These are phyloP conservation scores for Epinephelus malabaricus DNA, from an alignment of 2,797 vertebrate genomes.

Conservation along the genomic window DNA sequence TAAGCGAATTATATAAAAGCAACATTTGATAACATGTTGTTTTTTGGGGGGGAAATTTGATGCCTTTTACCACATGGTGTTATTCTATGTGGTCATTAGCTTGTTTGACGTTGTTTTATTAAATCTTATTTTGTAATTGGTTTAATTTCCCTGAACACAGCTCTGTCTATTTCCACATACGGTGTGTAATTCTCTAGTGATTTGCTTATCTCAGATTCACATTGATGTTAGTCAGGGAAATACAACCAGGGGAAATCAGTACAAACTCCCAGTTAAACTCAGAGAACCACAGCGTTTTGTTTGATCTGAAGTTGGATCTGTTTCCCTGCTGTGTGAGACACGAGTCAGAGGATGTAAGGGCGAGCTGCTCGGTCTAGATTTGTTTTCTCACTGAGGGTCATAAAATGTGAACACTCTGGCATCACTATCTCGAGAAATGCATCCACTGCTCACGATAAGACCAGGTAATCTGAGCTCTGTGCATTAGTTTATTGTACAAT, in stretches of 20 bases:
- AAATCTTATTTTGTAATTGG: conserved; percentile 14
- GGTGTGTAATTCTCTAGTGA: conserved; percentile 27
- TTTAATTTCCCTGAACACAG: conserved; percentile 33
- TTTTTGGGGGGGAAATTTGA: no score
- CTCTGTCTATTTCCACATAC: conserved; percentile 28
- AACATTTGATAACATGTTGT: not conserved
- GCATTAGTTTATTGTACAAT: conserved; percentile 33
- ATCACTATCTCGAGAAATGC: conserved; percentile 19
- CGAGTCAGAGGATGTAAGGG: not conserved
- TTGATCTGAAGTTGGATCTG: conserved; percentile 27
- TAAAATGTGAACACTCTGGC: conserved; percentile 11
- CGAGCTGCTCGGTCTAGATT: not conserved
- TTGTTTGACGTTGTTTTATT: conserved; percentile 4
- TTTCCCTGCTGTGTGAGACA: conserved; percentile 3
- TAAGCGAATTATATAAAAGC: not conserved
- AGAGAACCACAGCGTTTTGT: conserved; percentile 43
- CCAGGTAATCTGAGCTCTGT: conserved; percentile 34
- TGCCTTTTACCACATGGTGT: not conserved
- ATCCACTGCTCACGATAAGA: conserved; percentile 17
- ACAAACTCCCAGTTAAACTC: conserved; percentile 12
- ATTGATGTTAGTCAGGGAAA: conserved; percentile 43
- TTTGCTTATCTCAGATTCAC: conserved; percentile 31
- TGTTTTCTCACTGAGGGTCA: not conserved
- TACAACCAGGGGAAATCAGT: conserved; percentile 50
- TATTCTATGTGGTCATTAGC: not conserved